These are phyloP conservation scores for Hyppa rectilinea DNA, from an alignment of 2,888 invertebrate species.

Conservation along the genomic window DNA sequence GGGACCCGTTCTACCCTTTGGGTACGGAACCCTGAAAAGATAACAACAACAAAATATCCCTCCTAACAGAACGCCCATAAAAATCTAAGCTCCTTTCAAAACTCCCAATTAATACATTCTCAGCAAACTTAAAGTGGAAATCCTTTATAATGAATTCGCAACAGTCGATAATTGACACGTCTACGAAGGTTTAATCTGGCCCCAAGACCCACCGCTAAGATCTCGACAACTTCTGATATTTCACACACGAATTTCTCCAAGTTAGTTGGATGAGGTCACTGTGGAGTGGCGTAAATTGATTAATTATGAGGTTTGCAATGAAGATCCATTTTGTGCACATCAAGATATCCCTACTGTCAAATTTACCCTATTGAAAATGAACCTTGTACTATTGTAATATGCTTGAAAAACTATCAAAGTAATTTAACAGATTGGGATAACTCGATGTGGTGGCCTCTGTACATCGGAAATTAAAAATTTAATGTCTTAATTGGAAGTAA, in stretches of 20 bases:
- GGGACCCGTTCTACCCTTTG: too few relatives aligned
- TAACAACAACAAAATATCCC: background rate
- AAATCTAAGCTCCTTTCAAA: conserved; percentile 38
- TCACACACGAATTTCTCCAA: conserved; percentile 79
- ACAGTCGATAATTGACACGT: conserved; percentile 83
- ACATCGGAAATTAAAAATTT: background rate
- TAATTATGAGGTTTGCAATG: background rate
- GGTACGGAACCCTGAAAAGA: too few relatives aligned
- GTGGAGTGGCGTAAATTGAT: conserved; percentile 68
- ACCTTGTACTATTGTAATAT: too few relatives aligned
- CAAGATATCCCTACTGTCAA: too few relatives aligned
- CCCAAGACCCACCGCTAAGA: conserved; percentile 73
- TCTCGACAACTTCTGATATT: conserved; percentile 84
- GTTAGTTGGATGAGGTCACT: conserved; percentile 59
- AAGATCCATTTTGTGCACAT: too few relatives aligned
- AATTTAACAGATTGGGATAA: too few relatives aligned
- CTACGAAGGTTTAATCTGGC: conserved; percentile 74
- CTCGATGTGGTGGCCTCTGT: too few relatives aligned
- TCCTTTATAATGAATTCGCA: conserved; percentile 77
- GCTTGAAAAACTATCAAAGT: too few relatives aligned
- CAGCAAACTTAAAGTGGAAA: conserved; percentile 54
- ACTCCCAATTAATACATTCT: conserved; percentile 55
- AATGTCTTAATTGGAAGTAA: background rate
- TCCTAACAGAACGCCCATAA: conserved; percentile 22
- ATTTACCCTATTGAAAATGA: too few relatives aligned